phyloP scores from a whole-genome alignment of 2,113 vertebrate species.

The Ciconia boyciana region DNA sequence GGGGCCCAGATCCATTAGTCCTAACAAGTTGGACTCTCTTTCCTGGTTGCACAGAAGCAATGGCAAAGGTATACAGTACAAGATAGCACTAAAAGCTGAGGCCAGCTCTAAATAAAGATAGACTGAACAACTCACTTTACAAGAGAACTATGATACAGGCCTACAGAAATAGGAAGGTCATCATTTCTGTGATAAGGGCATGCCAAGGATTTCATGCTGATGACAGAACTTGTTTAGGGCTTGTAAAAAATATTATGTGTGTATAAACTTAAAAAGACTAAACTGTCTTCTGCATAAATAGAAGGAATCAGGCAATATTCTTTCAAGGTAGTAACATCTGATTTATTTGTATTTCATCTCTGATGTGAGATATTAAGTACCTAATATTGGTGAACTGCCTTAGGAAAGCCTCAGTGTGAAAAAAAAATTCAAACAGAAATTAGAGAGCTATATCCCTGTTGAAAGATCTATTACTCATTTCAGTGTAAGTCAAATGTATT shows the following conservation, averaged over 20 bases:
- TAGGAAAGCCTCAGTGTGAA: background rate
- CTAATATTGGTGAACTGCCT: background rate
- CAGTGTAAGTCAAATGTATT: background rate
- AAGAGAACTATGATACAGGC: background rate
- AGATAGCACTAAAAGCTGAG: background rate
- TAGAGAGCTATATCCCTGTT: background rate
- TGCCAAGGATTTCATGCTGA: background rate
- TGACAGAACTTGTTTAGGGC: background rate
- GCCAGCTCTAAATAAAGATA: background rate
- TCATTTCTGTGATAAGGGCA: background rate
- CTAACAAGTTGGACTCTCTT: background rate
- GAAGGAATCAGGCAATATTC: background rate
- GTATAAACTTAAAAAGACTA: background rate
- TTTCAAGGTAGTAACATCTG: background rate
- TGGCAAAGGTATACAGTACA: background rate
- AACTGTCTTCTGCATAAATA: background rate
- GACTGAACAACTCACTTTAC: background rate
- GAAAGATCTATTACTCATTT: background rate
- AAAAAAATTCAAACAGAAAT: background rate
- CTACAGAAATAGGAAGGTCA: background rate
- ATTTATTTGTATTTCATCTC: background rate
- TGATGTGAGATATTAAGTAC: background rate
- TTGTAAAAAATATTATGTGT: background rate
- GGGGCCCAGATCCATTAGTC: background rate
- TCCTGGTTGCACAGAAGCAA: background rate